Evolutionary conservation across 2,888 invertebrate genomes (phyloP).

Genomic region (Agapostemon virescens): DNA sequence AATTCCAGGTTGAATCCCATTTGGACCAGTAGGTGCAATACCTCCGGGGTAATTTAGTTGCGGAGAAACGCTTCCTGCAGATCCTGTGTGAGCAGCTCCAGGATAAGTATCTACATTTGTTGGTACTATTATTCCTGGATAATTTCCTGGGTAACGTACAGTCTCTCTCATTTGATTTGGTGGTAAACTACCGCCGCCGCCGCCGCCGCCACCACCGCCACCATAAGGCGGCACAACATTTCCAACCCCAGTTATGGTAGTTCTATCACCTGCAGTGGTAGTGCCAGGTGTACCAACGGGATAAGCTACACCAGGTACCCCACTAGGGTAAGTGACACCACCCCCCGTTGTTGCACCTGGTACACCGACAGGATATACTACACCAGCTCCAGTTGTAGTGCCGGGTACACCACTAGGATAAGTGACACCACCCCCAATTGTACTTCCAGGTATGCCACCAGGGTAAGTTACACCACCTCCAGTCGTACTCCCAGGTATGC

Average conservation of each 20-base stretch:
- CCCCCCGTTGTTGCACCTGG: no score
- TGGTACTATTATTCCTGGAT: conserved; percentile 13
- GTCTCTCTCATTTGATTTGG: background rate
- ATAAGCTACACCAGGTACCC: background rate
- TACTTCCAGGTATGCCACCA: background rate
- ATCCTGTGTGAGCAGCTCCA: conserved; percentile 33
- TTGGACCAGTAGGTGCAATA: conserved; percentile 28
- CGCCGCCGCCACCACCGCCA: conserved; percentile 46
- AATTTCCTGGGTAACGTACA: conserved; percentile 25
- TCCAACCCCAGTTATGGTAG: background rate
- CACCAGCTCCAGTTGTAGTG: background rate
- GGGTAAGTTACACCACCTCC: background rate
- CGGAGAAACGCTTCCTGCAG: conserved; percentile 28
- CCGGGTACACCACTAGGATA: background rate
- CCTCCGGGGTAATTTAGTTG: conserved; percentile 44
- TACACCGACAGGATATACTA: no score
- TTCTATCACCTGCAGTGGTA: background rate
- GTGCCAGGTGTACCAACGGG: background rate
- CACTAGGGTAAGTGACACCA: background rate
- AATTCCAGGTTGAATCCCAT: conserved; percentile 28
- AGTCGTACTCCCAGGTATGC: background rate
- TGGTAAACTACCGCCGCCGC: conserved; percentile 38
- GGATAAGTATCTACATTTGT: conserved; percentile 43
- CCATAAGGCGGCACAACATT: conserved; percentile 11
- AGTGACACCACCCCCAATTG: background rate